phyloP scores from a whole-genome alignment of 2,797 vertebrate species.

The Labroides dimidiatus region DNA sequence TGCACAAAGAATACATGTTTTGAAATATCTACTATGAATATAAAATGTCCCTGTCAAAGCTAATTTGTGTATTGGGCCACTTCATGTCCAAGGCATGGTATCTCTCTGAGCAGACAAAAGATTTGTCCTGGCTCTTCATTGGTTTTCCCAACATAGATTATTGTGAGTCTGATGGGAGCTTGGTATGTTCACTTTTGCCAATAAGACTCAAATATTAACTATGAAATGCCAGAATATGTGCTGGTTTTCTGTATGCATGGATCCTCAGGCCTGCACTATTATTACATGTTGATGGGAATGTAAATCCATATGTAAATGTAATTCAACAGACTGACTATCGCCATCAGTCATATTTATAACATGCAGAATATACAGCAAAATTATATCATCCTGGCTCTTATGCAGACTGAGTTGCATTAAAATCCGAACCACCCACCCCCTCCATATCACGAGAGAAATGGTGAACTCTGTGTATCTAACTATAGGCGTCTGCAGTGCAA shows the following conservation, averaged over 20 bases:
- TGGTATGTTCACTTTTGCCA: conserved; percentile 48
- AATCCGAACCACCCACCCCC: conserved; percentile 52
- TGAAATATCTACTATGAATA: conserved; percentile 20
- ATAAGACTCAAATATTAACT: conserved; percentile 63
- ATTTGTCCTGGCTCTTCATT: conserved; percentile 1
- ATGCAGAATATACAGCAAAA: conserved; percentile 64
- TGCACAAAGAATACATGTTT: conserved; percentile 19
- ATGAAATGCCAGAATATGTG: conserved; percentile 62
- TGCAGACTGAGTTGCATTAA: conserved; percentile 60
- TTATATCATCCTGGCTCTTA: conserved; percentile 56
- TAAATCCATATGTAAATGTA: conserved; percentile 84
- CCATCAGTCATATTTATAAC: conserved; percentile 80
- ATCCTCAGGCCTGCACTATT: conserved; percentile 68
- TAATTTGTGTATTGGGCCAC: conserved; percentile 35
- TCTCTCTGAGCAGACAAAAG: conserved; percentile 50
- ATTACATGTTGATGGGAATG: conserved; percentile 78
- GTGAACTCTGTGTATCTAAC: conserved; percentile 63
- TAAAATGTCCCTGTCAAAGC: conserved; percentile 50
- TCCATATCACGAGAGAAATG: conserved; percentile 68
- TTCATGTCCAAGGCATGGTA: conserved; percentile 25
- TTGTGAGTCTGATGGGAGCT: conserved; percentile 53
- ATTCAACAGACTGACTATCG: conserved; percentile 73
- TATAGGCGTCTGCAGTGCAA: conserved; percentile 45
- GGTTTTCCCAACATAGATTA: conserved; percentile 30
- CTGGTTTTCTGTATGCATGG: conserved; percentile 58